Evolutionary conservation across 1,140 invertebrate species (phyloP).

Genomic region (Neelides sp.): DNA sequence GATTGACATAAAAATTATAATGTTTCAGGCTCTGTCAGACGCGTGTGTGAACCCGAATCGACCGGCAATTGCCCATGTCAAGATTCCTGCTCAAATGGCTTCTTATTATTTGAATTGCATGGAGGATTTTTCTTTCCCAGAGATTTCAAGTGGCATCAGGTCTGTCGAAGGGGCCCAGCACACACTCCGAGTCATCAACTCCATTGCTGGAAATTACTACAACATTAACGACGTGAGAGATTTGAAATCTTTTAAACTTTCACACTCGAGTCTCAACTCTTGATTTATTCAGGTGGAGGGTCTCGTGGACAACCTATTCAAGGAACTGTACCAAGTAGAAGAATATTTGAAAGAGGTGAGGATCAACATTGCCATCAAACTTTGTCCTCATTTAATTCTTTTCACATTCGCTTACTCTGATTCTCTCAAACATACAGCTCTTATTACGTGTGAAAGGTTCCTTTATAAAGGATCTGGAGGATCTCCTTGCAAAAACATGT

Average conservation of each 20-base stretch:
- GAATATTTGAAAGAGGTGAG: conserved; percentile 15
- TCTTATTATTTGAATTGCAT: no score
- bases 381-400: no score
- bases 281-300: conserved; percentile 10
- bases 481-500: no score
- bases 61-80: conserved; percentile 20
- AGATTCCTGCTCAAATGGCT: neutral
- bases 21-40: conserved; percentile 21
- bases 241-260: neutral
- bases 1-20: neutral
- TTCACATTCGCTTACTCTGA: no score
- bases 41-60: conserved; percentile 25
- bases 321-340: conserved; percentile 26
- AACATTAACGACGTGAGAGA: conserved; percentile 4
- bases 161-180: conserved; percentile 19
- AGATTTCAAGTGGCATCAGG: neutral
- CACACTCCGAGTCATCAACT: conserved; percentile 25
- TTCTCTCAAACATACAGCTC: no score
- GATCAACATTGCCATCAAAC: neutral
- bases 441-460: no score
- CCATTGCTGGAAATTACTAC: conserved; percentile 19
- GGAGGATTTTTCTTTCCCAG: neutral
- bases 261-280: neutral
- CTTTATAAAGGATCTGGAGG: no score
- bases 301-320: conserved; percentile 22